Evolutionary conservation across 2,797 vertebrate species (phyloP), one percentile per base, ranked within the genome.

Genomic region (Aphelocoma californica): DNA sequence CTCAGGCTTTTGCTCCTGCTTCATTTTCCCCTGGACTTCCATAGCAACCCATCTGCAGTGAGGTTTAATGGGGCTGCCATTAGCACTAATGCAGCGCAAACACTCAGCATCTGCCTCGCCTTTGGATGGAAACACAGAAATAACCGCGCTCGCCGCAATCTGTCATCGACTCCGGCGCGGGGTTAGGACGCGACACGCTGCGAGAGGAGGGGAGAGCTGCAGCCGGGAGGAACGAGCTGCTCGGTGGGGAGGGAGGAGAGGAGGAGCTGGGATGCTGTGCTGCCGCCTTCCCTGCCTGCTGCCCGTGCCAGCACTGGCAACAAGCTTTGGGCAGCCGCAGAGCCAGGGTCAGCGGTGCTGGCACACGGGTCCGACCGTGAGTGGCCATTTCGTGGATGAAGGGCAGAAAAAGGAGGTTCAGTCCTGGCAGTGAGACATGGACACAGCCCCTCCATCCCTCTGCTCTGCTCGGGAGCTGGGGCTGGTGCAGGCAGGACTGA

Each of bases 81-180:
- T 98, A 99, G 98, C 97, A 94, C 98, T 98, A 99, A 98, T 98
- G 99, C 98, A 98, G 98, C 97, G 97, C 98, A 98, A 98, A 98
- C 98, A 95, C 98, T 98, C 98, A 98, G 98, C 98, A 98, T 98
- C 98, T 99, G 98, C 98, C 96, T 97, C 92, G 97, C 96, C 98
- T 98, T 98, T 96, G 97, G 98, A 98, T 96, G 98, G 98, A 98
- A 98, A 95, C 95, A 93, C 95, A 94, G 47, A 98, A 98, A 95
- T 88, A 94, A 96, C 94, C 60, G 21, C 21, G 48, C 93, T 72
- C 18, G 11, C 86, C 8, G 18, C 94, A 88, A 95, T 95, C 95
- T 67, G 95, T 92, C 96, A 94, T 44, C 38, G 66, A n/a, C 92
- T 86, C 91, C 24, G 47, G 93, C 50, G 18, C 4, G 57, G 92